Percentiles rank a stretch among this genome's conserved stretches.
These are phyloP conservation scores for Aphis gossypii DNA, from an alignment of 1,140 invertebrate species.

Conservation along the genomic window DNA sequence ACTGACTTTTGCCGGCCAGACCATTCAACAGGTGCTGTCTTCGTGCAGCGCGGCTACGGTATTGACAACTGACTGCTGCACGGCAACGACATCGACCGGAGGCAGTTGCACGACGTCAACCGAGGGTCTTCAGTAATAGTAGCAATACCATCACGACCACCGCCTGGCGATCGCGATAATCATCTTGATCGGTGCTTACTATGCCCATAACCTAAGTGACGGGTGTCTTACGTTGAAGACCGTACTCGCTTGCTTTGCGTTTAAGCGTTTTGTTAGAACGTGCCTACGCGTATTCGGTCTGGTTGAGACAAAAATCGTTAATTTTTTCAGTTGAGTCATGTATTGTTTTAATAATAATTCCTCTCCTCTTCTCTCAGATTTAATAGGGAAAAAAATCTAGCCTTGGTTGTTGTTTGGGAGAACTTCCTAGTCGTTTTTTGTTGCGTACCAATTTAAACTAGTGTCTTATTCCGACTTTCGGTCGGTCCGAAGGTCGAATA, in stretches of 20 bases:
- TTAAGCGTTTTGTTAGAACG: neutral
- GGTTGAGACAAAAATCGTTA: neutral
- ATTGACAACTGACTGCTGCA: neutral
- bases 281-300: neutral
- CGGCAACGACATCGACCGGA: neutral
- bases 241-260: neutral
- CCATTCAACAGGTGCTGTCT: conserved; percentile 50
- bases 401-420: neutral
- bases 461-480: neutral
- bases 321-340: neutral
- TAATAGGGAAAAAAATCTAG: neutral
- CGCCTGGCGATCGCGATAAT: neutral
- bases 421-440: neutral
- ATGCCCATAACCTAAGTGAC: too few relatives aligned
- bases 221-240: neutral
- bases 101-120: neutral
- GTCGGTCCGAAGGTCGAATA: neutral
- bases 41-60: neutral
- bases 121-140: neutral
- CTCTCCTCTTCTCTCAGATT: neutral
- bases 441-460: neutral
- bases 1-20: conserved; percentile 24
- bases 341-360: neutral
- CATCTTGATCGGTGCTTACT: neutral
- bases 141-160: neutral